Base-by-base conservation (phyloP, 92 coral and sea anemone species). In the Blastomussa wellsi region DNA sequence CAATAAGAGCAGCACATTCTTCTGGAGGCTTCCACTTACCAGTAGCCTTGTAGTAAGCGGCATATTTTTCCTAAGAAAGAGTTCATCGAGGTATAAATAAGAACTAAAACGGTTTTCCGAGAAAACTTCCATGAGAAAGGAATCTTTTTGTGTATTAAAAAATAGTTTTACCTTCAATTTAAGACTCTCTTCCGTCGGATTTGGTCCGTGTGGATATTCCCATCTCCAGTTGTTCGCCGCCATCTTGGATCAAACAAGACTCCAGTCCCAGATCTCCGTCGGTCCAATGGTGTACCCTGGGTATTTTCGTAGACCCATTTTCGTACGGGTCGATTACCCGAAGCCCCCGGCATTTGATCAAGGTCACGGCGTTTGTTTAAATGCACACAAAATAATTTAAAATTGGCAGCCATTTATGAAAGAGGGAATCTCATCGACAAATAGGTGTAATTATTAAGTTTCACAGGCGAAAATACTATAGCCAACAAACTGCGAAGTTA, bases 151-250 rank as follows among this genome's bases (percentile, higher is more conserved):
- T 2, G 33, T 51, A n/a, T 16, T 70, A 36, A 17, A 29, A 19
- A 26, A 24, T 15, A 39, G 9, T 28, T 55, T n/a, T 92, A 94
- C 97, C 90, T 77, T 80, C 72, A 84, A 87, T 84, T 93, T 93
- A 31, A 85, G 90, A 74, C 95, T 92, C 85, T 94, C 97, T 79
- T 94, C 90, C 24, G 87, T 80, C 12, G 97, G 95, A 79, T 81
- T 87, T 42, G 95, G 94, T n/a, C 94, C 94, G 49, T 86, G 78
- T 2, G 92, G 92, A 70, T 49, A 88, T 19, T 78, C 79, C 55
- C 75, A 78, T 65, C 80, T 52, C 52, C 86, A 65, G 42, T 82
- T 10, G 13, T 37, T 33, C 2, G 31, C 86, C 90, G 93, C 97
- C 97, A 94, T 94, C 88, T 94, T 94, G 95, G 81, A 88, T 75